phyloP scores from a whole-genome alignment of 2,797 vertebrate genomes.

The Knipowitschia caucasica region DNA sequence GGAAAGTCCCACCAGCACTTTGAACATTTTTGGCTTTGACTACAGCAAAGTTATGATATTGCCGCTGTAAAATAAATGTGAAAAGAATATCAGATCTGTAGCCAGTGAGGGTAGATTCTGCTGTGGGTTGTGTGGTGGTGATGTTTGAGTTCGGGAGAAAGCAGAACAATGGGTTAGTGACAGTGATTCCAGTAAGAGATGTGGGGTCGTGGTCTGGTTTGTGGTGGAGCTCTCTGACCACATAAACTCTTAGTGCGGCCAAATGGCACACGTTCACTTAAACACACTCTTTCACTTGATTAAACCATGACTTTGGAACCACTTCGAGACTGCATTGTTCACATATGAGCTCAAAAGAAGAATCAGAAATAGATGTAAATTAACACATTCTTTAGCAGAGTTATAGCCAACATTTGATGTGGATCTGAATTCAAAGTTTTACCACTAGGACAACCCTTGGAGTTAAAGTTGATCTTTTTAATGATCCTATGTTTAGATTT shows the following conservation, averaged over 20 bases:
- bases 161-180: slow-evolving; percentile 43
- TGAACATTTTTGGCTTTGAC: slow-evolving; percentile 16
- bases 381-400: too few species aligned
- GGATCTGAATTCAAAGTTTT: too few species aligned
- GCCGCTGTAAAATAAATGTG: slow-evolving; percentile 20
- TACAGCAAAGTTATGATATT: slow-evolving; percentile 9
- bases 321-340: slow-evolving; percentile 12
- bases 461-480: too few species aligned
- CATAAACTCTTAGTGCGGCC: slow-evolving; percentile 38
- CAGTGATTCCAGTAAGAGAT: slow-evolving; percentile 36
- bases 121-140: slow-evolving; percentile 27
- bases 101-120: slow-evolving; percentile 4
- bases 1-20: slow-evolving; percentile 1
- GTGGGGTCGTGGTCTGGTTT: slow-evolving; percentile 33
- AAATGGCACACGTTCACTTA: slow-evolving; percentile 47
- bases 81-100: slow-evolving; percentile 3
- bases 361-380: not conserved
- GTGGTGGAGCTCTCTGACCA: slow-evolving; percentile 40
- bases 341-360: slow-evolving; percentile 19
- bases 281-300: slow-evolving; percentile 51
- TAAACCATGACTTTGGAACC: slow-evolving; percentile 27
- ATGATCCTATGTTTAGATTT: too few species aligned
- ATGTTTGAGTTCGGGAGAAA: slow-evolving; percentile 17
- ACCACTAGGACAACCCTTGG: too few species aligned
- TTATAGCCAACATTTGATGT: not conserved